A percentile compares a stretch with the other conserved stretches of the same genome.
Evolutionary conservation across 2,888 invertebrate species (phyloP).

Genomic region (Falcaria lacertinaria): DNA sequence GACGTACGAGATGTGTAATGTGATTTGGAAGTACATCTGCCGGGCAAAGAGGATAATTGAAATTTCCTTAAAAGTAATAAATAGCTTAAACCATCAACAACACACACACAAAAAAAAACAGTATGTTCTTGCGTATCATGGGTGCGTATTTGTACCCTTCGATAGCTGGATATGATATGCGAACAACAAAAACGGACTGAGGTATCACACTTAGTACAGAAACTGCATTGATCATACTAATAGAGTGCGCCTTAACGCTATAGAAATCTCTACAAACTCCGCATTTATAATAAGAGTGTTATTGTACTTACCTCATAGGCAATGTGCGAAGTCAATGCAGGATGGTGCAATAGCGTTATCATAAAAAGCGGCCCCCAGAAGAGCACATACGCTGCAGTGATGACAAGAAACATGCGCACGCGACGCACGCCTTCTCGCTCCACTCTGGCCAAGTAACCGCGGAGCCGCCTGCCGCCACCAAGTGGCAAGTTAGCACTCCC

Average conservation of each 20-base stretch:
- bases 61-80: background rate
- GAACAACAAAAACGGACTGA: no score
- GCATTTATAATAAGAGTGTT: background rate
- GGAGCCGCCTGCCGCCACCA: constrained; percentile 86
- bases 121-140: no score
- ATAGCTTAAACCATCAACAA: no score
- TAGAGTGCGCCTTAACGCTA: no score
- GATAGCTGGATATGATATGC: no score
- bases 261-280: background rate
- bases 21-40: constrained; percentile 84
- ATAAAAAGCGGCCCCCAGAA: constrained; percentile 96
- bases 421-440: constrained; percentile 89
- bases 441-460: constrained; percentile 87
- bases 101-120: no score
- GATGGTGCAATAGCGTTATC: constrained; percentile 89
- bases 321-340: constrained; percentile 84
- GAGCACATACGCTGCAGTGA: constrained; percentile 90
- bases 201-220: no score
- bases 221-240: no score
- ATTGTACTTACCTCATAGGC: constrained; percentile 84
- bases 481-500: constrained; percentile 64
- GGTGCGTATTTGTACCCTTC: no score
- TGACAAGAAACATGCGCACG: constrained; percentile 91
- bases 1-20: constrained; percentile 91
- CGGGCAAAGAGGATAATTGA: constrained; percentile 4